Percentiles rank a stretch among this genome's conserved stretches.
These are phyloP conservation scores for Grus americana DNA, from an alignment of 2,113 vertebrate species.

Conservation along the genomic window DNA sequence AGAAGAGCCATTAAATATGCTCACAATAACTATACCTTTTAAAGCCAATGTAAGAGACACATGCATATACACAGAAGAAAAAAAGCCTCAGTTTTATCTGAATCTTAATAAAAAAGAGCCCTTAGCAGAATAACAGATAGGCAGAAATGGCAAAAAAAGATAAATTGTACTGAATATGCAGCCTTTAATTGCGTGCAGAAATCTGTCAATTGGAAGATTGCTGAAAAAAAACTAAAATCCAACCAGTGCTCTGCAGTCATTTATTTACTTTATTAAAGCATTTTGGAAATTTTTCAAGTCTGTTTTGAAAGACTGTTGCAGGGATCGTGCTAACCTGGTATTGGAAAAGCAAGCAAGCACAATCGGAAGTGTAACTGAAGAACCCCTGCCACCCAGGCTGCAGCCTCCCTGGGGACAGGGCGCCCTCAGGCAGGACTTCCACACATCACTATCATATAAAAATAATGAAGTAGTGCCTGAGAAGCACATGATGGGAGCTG, in stretches of 20 bases:
- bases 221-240: neutral
- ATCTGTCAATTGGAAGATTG: neutral
- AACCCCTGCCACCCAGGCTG: neutral
- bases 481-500: neutral
- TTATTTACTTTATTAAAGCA: neutral
- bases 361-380: neutral
- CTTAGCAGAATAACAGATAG: neutral
- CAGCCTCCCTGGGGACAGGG: neutral
- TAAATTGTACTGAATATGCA: neutral
- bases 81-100: neutral
- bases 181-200: neutral
- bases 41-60: neutral
- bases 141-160: neutral
- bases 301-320: neutral
- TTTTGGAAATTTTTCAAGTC: neutral
- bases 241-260: neutral
- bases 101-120: neutral
- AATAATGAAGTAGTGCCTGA: fast-evolving
- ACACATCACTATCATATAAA: neutral
- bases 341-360: neutral
- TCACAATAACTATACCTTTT: neutral
- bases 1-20: neutral
- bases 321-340: neutral
- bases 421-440: neutral
- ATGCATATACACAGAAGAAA: neutral